phyloP scores from a whole-genome alignment of 1,140 invertebrate genomes.

The Eulimnadia texana region DNA sequence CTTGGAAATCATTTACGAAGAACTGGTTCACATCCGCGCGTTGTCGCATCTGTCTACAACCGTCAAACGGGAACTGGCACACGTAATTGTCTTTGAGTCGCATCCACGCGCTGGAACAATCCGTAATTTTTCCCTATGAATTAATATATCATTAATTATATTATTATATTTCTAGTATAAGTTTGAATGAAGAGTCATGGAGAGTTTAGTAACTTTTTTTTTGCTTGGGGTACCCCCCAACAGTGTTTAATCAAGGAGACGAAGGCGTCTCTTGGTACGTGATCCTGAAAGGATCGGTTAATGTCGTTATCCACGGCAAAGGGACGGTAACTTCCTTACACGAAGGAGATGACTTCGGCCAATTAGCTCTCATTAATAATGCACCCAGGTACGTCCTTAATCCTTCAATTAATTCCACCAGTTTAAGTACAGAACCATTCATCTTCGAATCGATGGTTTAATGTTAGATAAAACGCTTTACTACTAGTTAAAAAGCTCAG shows the following conservation, averaged over 20 bases:
- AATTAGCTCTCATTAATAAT: conserved; percentile 74
- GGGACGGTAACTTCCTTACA: conserved; percentile 66
- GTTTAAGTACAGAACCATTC: no score
- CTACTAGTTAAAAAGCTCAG: no score
- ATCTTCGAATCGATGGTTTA: no score
- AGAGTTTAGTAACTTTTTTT: no score
- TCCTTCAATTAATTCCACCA: not conserved
- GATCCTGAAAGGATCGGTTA: conserved; percentile 65
- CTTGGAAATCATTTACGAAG: conserved; percentile 70
- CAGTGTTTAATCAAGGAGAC: conserved; percentile 80
- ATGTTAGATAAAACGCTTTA: not conserved
- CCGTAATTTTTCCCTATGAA: conserved; percentile 40
- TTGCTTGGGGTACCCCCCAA: no score
- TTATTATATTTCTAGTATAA: no score
- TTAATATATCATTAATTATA: not conserved
- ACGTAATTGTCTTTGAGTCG: conserved; percentile 66
- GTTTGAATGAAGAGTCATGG: no score
- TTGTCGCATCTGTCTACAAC: conserved; percentile 66
- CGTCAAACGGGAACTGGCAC: conserved; percentile 64
- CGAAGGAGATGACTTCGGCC: conserved; percentile 79
- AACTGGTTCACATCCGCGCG: conserved; percentile 66
- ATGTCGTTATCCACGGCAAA: conserved; percentile 75
- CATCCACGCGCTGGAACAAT: conserved; percentile 61
- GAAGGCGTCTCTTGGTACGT: conserved; percentile 82
- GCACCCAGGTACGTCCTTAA: conserved; percentile 48